phyloP scores from a whole-genome alignment of 2,888 invertebrate species.

The Heliconius aoede region DNA sequence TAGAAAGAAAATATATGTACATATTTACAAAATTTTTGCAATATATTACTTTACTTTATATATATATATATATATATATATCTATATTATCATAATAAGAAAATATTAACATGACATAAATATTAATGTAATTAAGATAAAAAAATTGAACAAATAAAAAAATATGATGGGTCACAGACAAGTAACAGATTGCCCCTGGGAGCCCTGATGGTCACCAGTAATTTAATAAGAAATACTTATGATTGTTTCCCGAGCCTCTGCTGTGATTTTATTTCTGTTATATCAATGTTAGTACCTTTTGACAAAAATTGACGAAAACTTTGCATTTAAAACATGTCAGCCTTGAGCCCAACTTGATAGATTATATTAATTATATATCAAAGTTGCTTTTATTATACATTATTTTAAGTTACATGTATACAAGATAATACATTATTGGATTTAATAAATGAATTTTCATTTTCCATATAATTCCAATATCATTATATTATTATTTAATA shows the following conservation, averaged over 20 bases:
- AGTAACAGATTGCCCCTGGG: conserved; percentile 33
- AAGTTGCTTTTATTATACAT: conserved; percentile 60
- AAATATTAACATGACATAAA: neutral
- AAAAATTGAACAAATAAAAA: neutral
- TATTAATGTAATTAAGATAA: neutral
- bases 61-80: too few relatives aligned
- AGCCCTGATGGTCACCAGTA: conserved; percentile 27
- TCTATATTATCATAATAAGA: neutral
- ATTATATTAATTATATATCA: conserved; percentile 53
- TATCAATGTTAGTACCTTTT: conserved; percentile 41
- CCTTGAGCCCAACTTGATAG: too few relatives aligned
- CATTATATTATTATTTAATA: neutral
- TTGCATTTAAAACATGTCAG: conserved; percentile 48
- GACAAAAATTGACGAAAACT: conserved; percentile 45
- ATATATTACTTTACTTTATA: neutral
- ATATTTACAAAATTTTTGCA: neutral
- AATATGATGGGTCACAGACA: neutral
- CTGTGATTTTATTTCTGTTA: conserved; percentile 41
- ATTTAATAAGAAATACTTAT: conserved; percentile 35
- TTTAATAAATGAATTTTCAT: conserved; percentile 35
- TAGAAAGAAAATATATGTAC: neutral
- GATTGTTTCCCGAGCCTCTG: conserved; percentile 34
- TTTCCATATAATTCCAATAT: neutral
- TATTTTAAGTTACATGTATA: conserved; percentile 51
- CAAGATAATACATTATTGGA: conserved; percentile 49